Evolutionary conservation across 2,888 invertebrate species (phyloP).

Genomic region (Drosophila sordidula): DNA sequence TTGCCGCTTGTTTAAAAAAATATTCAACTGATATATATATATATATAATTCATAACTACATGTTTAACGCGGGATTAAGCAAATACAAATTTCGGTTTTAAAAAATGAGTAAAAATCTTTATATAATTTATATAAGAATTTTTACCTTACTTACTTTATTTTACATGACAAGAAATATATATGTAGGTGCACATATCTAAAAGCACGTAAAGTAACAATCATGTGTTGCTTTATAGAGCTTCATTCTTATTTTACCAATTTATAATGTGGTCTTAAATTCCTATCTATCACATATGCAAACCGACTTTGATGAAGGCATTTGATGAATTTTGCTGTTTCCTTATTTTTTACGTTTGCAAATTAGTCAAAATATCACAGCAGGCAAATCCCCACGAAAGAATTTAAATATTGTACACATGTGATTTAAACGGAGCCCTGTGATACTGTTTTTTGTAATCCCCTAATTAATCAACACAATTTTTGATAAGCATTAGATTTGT

Average conservation of each 20-base stretch:
- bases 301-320: constrained; percentile 46
- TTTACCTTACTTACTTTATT: background rate
- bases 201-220: background rate
- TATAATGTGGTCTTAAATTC: constrained; percentile 56
- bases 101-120: background rate
- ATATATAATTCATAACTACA: no score
- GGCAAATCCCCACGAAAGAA: constrained; percentile 41
- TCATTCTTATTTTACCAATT: constrained; percentile 21
- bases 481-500: constrained; percentile 29
- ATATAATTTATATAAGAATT: no score
- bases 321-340: constrained; percentile 64
- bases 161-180: background rate
- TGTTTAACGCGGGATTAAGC: no score
- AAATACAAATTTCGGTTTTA: background rate
- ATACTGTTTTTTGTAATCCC: constrained; percentile 53
- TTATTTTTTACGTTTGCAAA: constrained; percentile 40
- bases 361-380: constrained; percentile 57
- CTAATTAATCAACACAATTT: constrained; percentile 49
- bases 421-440: constrained; percentile 38
- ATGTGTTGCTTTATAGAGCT: constrained; percentile 13
- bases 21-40: no score
- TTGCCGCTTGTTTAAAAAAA: background rate
- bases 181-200: background rate
- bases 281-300: constrained; percentile 58
- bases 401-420: constrained; percentile 54